phyloP scores from a whole-genome alignment of 2,888 invertebrate genomes.

The Coleophora deauratella region DNA sequence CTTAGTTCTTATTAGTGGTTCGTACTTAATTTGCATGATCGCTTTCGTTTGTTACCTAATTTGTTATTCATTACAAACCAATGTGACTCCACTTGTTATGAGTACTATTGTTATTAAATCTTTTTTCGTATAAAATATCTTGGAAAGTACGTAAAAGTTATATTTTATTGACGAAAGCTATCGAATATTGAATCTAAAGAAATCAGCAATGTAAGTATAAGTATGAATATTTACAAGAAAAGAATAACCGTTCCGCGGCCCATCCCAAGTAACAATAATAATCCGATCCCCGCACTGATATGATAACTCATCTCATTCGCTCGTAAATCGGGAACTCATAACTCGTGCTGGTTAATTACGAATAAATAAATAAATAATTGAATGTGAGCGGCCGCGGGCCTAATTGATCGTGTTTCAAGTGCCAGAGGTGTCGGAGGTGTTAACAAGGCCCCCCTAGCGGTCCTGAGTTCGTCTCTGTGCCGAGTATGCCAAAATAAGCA shows the following conservation, averaged over 20 bases:
- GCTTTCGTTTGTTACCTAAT: too few species aligned
- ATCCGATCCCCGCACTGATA: conserved; percentile 22
- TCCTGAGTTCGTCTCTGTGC: conserved; percentile 23
- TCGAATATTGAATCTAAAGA: too few species aligned
- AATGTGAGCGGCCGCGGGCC: conserved; percentile 71
- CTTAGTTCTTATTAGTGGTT: too few species aligned
- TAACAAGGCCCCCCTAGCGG: conserved; percentile 52
- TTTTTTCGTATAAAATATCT: too few species aligned
- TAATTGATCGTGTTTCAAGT: conserved; percentile 58
- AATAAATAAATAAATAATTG: conserved; percentile 76
- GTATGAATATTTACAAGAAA: too few species aligned
- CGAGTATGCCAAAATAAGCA: conserved; percentile 12
- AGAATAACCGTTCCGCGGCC: conserved; percentile 14
- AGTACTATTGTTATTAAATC: too few species aligned
- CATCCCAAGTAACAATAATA: conserved; percentile 32
- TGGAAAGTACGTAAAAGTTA: too few species aligned
- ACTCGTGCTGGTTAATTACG: conserved; percentile 71
- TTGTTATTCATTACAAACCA: too few species aligned
- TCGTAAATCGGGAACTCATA: conserved; percentile 65
- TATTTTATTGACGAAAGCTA: too few species aligned
- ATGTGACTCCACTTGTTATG: too few species aligned
- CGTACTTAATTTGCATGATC: too few species aligned
- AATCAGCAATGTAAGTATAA: too few species aligned
- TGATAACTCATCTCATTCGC: conserved; percentile 51
- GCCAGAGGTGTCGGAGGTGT: conserved; percentile 44